Evolutionary conservation across 2,888 invertebrate genomes (phyloP).

Genomic region (Nowickia ferox): DNA sequence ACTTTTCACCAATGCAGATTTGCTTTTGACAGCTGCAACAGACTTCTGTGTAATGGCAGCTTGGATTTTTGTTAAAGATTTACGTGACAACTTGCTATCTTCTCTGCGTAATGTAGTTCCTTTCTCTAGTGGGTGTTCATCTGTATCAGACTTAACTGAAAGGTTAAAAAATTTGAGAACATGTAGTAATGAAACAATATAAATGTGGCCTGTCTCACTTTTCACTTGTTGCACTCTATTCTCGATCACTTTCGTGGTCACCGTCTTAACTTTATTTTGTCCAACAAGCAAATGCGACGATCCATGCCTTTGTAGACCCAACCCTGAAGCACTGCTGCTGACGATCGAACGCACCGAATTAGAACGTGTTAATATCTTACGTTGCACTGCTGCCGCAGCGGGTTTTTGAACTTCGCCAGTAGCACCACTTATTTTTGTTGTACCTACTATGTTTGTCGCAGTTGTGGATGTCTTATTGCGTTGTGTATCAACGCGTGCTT

Average conservation of each 20-base stretch:
- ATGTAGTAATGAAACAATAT: neutral
- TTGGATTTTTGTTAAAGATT: constrained; percentile 80
- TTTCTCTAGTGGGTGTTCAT: constrained; percentile 25
- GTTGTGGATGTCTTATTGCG: constrained; percentile 79
- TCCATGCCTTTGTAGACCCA: constrained; percentile 69
- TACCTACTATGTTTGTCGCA: constrained; percentile 13
- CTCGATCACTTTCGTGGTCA: constrained; percentile 78
- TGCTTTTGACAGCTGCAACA: constrained; percentile 3
- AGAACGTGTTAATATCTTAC: constrained; percentile 75
- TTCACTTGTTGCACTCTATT: constrained; percentile 75
- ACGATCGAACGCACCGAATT: constrained; percentile 77
- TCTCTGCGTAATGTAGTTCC: constrained; percentile 78
- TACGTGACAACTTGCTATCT: constrained; percentile 81
- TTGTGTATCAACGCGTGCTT: constrained; percentile 82
- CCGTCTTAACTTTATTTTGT: constrained; percentile 75
- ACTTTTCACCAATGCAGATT: constrained; percentile 38
- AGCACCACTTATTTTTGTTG: constrained; percentile 56
- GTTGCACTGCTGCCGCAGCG: constrained; percentile 45
- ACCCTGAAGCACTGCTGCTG: constrained; percentile 58
- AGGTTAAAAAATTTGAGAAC: neutral
- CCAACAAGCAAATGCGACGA: constrained; percentile 67
- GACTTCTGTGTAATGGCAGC: constrained; percentile 76
- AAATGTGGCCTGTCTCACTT: constrained; percentile 71
- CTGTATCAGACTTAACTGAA: constrained; percentile 38
- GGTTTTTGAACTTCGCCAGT: constrained; percentile 60